These are phyloP conservation scores for Xestia xanthographa DNA, from an alignment of 2,888 invertebrate species.

Conservation along the genomic window DNA sequence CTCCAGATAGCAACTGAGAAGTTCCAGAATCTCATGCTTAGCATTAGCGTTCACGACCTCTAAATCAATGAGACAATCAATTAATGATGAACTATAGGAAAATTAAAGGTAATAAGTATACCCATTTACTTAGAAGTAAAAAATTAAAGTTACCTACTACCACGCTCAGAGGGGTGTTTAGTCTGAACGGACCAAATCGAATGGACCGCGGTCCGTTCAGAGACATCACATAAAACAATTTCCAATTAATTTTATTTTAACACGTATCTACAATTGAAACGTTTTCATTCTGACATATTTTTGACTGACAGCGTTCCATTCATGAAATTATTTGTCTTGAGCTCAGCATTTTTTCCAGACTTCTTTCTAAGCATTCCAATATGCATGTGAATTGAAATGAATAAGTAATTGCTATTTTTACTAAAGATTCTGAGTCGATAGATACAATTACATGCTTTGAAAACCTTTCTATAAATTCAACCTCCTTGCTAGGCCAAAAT, in stretches of 20 bases:
- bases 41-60: background rate
- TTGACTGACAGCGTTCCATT: background rate
- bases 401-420: background rate
- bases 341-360: too few species aligned
- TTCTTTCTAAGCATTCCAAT: background rate
- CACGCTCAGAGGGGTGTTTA: background rate
- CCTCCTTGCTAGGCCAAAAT: slow-evolving; percentile 9
- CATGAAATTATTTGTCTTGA: too few species aligned
- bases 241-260: too few species aligned
- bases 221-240: too few species aligned
- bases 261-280: background rate
- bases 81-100: background rate
- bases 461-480: background rate
- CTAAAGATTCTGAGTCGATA: background rate
- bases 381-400: background rate
- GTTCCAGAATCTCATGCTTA: background rate
- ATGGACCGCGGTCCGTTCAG: too few species aligned
- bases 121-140: background rate
- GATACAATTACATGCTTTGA: background rate
- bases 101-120: background rate
- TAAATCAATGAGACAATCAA: too few species aligned
- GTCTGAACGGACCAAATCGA: too few species aligned
- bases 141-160: background rate
- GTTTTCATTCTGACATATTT: background rate
- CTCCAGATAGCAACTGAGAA: background rate